A percentile compares a stretch with the other conserved stretches of the same genome.
These are phyloP conservation scores for Diorhabda sublineata DNA, from an alignment of 1,140 invertebrate genomes.

Conservation along the genomic window DNA sequence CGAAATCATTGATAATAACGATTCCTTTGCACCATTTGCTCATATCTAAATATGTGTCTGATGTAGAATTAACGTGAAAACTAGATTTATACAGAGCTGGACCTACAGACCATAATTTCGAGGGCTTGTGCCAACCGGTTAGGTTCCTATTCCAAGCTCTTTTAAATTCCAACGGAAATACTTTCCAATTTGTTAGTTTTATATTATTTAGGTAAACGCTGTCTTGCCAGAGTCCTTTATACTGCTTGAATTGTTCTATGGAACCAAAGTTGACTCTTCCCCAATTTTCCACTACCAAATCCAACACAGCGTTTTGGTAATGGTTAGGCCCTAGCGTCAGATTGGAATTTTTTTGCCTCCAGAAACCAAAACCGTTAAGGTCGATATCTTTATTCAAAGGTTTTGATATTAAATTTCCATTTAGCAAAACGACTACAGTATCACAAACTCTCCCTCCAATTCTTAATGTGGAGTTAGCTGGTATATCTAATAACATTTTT, in stretches of 20 bases:
- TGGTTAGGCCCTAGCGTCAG: slow-evolving; percentile 17
- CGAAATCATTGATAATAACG: slow-evolving; percentile 61
- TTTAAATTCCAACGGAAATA: slow-evolving; percentile 54
- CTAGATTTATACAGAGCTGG: slow-evolving; percentile 42
- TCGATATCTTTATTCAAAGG: slow-evolving; percentile 36
- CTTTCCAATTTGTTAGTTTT: slow-evolving; percentile 48
- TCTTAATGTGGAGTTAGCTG: slow-evolving; percentile 36
- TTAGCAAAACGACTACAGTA: slow-evolving; percentile 51
- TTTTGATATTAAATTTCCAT: slow-evolving; percentile 45
- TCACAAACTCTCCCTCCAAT: slow-evolving; percentile 52
- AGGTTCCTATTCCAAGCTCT: slow-evolving; percentile 42
- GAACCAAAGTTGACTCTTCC: slow-evolving; percentile 56
- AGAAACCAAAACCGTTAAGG: slow-evolving; percentile 48
- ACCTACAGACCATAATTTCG: slow-evolving; percentile 34
- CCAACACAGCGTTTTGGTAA: slow-evolving; percentile 42
- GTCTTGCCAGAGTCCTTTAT: slow-evolving; percentile 52
- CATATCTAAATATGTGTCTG: slow-evolving; percentile 46
- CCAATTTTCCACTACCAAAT: slow-evolving; percentile 59
- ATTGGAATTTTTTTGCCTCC: slow-evolving; percentile 43
- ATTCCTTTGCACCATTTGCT: slow-evolving; percentile 54
- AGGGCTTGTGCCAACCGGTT: slow-evolving; percentile 40
- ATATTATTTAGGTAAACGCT: slow-evolving; percentile 47
- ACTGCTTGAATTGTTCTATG: slow-evolving; percentile 47
- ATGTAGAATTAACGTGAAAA: slow-evolving; percentile 24
- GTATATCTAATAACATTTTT: slow-evolving; percentile 38